Evolutionary conservation across 2,797 vertebrate species (phyloP).

Genomic region (Darevskia nairensis): DNA sequence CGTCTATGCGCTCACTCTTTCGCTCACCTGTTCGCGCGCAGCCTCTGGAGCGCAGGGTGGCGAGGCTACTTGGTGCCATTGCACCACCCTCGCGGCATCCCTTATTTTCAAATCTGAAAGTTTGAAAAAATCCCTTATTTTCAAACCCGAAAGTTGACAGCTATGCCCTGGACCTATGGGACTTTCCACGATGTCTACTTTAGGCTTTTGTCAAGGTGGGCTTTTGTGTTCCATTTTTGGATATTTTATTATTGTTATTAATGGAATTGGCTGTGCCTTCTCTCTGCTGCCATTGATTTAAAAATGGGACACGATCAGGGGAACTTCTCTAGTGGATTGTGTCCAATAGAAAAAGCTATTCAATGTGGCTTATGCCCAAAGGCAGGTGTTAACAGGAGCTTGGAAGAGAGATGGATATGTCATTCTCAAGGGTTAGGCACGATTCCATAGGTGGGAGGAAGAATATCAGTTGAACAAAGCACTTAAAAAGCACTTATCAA

Average conservation of each 20-base stretch:
- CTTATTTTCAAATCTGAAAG: no score
- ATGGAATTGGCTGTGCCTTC: background rate
- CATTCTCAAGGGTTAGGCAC: background rate
- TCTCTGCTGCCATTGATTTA: background rate
- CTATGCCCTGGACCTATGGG: no score
- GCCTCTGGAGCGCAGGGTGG: no score
- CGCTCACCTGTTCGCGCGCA: no score
- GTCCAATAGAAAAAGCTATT: background rate
- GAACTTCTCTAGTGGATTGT: background rate
- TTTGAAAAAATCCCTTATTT: no score
- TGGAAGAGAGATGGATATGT: background rate
- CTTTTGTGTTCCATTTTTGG: no score
- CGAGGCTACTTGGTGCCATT: no score
- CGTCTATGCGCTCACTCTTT: no score
- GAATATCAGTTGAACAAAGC: background rate
- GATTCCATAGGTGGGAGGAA: background rate
- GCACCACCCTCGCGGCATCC: no score
- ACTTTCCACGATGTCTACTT: background rate
- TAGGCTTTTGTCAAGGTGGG: background rate
- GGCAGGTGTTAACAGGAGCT: background rate
- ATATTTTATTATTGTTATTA: background rate
- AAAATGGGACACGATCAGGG: background rate
- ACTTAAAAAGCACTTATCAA: constrained; percentile 6
- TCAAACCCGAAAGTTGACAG: no score
- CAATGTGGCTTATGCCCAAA: background rate